These are phyloP conservation scores for Megastigmus dorsalis DNA, from an alignment of 2,888 invertebrate genomes.

Conservation along the genomic window DNA sequence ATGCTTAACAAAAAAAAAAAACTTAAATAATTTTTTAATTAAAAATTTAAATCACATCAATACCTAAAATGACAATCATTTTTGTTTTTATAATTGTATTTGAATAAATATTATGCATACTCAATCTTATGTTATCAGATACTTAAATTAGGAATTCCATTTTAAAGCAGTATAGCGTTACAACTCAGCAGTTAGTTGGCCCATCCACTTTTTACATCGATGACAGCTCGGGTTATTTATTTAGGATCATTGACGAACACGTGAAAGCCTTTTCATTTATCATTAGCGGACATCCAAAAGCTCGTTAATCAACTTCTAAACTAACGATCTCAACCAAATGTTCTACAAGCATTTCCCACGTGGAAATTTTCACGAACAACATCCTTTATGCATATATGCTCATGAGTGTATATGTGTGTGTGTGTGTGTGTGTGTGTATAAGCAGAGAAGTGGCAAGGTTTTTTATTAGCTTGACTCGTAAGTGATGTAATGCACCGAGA, in stretches of 20 bases:
- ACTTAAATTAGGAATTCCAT: too few relatives aligned
- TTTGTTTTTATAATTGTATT: too few relatives aligned
- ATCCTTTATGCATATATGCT: constrained; percentile 3
- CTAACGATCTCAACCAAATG: constrained; percentile 28
- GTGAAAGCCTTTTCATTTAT: constrained; percentile 1
- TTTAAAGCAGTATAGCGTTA: too few relatives aligned
- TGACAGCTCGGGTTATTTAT: constrained; percentile 14
- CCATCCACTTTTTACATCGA: neutral
- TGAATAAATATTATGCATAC: too few relatives aligned
- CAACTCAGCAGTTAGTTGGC: too few relatives aligned
- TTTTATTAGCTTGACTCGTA: constrained; percentile 1
- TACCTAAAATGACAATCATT: too few relatives aligned
- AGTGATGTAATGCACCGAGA: constrained; percentile 23
- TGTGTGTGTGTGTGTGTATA: neutral
- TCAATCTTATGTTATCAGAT: too few relatives aligned
- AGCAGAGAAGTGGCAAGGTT: neutral
- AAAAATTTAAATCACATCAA: too few relatives aligned
- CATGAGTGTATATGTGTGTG: too few relatives aligned
- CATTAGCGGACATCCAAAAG: neutral
- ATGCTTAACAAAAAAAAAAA: too few relatives aligned
- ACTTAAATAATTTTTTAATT: too few relatives aligned
- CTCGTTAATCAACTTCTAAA: constrained; percentile 40
- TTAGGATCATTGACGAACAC: constrained; percentile 15
- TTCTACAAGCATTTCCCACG: constrained; percentile 22
- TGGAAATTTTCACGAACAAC: constrained; percentile 18